Evolutionary conservation across 2,888 invertebrate species (phyloP), one percentile per base, ranked within the genome.

Genomic region (Lumbricus terrestris): DNA sequence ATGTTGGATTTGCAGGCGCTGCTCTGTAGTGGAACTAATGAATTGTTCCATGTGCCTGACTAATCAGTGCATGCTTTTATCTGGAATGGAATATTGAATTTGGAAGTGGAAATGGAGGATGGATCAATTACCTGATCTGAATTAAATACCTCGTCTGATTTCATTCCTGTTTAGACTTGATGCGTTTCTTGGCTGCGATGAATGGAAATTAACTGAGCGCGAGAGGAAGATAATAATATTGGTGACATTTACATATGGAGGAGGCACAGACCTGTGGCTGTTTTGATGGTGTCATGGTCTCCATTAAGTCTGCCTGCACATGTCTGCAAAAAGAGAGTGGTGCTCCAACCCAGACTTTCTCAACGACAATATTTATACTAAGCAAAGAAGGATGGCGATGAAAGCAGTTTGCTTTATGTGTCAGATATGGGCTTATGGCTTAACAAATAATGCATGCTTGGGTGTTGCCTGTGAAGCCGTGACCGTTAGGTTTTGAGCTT

Each of bases 191-290:
- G 69, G 29, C n/a, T 11, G 29, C 29, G 8, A n/a, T 69, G 69
- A 69, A 69, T n/a, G 69, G 69, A 69, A 69, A 69, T n/a, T 69
- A n/a, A 69, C n/a, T 69, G 69, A n/a, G 69, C n/a, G 69, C n/a
- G 69, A 69, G 69, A 69, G n/a, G n/a, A n/a, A 1, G 69, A 69
- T 69, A 69, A 69, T 69, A 69, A 16, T 69, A 69, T 69, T 69
- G 69, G 8, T 69, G 69, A n/a, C n/a, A 29, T 11, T 69, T 69
- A n/a, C n/a, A 69, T 69, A n/a, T n/a, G n/a, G n/a, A n/a, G n/a
- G n/a, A n/a, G 69, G 69, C 8, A n/a, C n/a, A 69, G n/a, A 69
- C 29, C 69, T 69, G 69, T 69, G 69, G n/a, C 69, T 69, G 13
- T 69, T 69, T n/a, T 29, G n/a, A n/a, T n/a, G 16, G n/a, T 69